These are phyloP conservation scores for Eilema griseolum DNA, from an alignment of 2,888 invertebrate species.

Conservation along the genomic window DNA sequence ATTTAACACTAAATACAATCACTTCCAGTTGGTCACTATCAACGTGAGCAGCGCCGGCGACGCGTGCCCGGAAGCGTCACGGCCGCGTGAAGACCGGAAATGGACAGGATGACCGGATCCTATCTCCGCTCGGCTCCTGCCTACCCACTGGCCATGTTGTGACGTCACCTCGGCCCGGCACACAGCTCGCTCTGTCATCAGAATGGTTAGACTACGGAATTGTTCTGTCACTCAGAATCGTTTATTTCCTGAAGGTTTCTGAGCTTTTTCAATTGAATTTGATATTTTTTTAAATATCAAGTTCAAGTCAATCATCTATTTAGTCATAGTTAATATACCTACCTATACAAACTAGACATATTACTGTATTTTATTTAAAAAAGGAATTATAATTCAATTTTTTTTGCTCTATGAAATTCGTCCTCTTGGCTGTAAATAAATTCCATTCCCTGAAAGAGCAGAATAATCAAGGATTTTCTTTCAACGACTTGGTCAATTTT, in stretches of 20 bases:
- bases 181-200: constrained; percentile 46
- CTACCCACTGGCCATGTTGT: constrained; percentile 83
- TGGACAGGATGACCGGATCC: constrained; percentile 87
- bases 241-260: constrained; percentile 26
- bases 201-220: constrained; percentile 59
- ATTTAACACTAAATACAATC: constrained; percentile 28
- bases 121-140: constrained; percentile 82
- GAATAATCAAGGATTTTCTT: too few relatives aligned
- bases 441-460: too few relatives aligned
- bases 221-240: constrained; percentile 50
- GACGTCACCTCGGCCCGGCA: constrained; percentile 73
- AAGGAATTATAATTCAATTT: background rate
- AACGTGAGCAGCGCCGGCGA: constrained; percentile 73
- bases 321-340: too few relatives aligned
- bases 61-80: constrained; percentile 87
- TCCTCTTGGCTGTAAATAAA: too few relatives aligned
- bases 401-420: background rate
- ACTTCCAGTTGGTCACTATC: constrained; percentile 70
- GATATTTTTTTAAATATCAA: background rate
- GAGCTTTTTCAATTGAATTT: background rate
- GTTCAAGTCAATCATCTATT: background rate
- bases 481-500: too few relatives aligned
- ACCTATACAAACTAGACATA: background rate
- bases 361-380: background rate
- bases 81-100: constrained; percentile 87